These are phyloP conservation scores for Orthosia gracilis DNA, from an alignment of 2,888 invertebrate species.

Conservation along the genomic window DNA sequence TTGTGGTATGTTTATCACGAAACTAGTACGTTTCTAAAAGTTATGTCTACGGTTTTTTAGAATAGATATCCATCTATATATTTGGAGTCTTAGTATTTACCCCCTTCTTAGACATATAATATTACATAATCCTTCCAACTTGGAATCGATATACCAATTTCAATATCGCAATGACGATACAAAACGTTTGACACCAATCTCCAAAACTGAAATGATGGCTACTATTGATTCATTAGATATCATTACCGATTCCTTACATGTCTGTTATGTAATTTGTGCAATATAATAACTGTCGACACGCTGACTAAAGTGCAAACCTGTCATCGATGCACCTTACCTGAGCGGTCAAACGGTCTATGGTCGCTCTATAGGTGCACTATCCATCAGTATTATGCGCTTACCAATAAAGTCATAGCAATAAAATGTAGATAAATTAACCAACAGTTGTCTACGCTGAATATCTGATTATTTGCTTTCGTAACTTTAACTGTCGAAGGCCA, in stretches of 20 bases:
- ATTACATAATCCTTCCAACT: neutral
- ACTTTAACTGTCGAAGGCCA: constrained; percentile 64
- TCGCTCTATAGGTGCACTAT: constrained; percentile 13
- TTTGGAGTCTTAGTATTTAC: neutral
- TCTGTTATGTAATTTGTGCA: constrained; percentile 58
- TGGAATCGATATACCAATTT: neutral
- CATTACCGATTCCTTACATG: constrained; percentile 57
- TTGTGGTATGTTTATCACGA: too few species aligned
- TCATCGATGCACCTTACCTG: constrained; percentile 52
- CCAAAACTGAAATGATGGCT: constrained; percentile 55
- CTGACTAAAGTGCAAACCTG: constrained; percentile 51
- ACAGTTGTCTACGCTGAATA: constrained; percentile 77
- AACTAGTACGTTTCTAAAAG: too few species aligned
- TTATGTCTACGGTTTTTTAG: too few species aligned
- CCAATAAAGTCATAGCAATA: constrained; percentile 73
- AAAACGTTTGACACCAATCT: constrained; percentile 65
- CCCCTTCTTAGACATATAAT: neutral
- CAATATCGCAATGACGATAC: constrained; percentile 34
- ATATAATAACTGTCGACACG: constrained; percentile 37
- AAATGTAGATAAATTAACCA: constrained; percentile 75
- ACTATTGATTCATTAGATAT: constrained; percentile 47
- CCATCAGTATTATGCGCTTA: constrained; percentile 50
- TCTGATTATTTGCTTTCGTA: constrained; percentile 73
- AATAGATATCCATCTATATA: too few species aligned
- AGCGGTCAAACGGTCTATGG: neutral